Evolutionary conservation across 2,797 vertebrate genomes (phyloP).

Genomic region (Oceanodroma leucorhoa): DNA sequence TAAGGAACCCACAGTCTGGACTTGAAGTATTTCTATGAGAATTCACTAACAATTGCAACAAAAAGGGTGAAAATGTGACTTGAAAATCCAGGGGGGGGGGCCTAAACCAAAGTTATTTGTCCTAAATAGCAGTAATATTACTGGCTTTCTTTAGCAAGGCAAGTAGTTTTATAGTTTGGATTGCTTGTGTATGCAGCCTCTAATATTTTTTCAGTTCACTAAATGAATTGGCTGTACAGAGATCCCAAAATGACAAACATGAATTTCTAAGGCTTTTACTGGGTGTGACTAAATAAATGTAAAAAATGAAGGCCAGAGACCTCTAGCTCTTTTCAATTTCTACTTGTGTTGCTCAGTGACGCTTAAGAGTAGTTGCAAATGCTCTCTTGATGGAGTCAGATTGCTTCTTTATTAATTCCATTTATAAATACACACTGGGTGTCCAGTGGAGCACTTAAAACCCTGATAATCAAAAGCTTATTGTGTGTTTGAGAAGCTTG

Average conservation of each 20-base stretch:
- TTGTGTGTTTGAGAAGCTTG: slow-evolving; percentile 72
- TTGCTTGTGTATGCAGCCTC: background rate
- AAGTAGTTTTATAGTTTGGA: background rate
- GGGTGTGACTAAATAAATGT: slow-evolving; percentile 49
- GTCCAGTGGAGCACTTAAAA: slow-evolving; percentile 67
- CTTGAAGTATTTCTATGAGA: background rate
- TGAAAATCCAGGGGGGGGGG: background rate
- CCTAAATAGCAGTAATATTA: background rate
- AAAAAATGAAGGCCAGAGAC: slow-evolving; percentile 37
- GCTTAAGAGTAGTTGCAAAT: slow-evolving; percentile 45
- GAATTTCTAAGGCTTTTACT: slow-evolving; percentile 40
- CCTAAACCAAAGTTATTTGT: background rate
- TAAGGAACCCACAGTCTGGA: background rate
- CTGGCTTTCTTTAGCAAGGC: background rate
- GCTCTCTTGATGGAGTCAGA: slow-evolving; percentile 68
- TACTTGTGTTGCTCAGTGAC: slow-evolving; percentile 26
- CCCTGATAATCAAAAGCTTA: slow-evolving; percentile 77
- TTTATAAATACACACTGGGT: slow-evolving; percentile 73
- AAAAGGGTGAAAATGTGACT: background rate
- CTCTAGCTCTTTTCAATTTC: slow-evolving; percentile 37
- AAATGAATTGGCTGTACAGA: background rate
- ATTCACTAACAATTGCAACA: background rate
- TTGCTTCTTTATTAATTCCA: slow-evolving; percentile 77
- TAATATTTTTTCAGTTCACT: background rate
- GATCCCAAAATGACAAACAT: background rate